Base-by-base conservation (phyloP, 37 sponge, comb jelly and placozoan genomes). In the Halichondria panicea region DNA sequence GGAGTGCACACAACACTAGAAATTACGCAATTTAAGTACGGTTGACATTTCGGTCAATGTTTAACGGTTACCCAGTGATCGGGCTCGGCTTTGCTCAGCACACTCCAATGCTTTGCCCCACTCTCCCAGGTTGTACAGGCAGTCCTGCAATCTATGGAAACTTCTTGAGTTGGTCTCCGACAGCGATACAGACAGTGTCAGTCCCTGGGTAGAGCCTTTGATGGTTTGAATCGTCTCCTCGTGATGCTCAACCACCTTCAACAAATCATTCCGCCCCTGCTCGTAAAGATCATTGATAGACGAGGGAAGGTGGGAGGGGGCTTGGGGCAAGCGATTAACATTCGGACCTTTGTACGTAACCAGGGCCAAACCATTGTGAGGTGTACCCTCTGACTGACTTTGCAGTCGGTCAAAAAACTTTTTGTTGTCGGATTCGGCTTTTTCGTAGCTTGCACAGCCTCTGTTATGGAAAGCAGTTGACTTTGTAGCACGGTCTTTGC, bases 381-480 rank as follows among this genome's bases (percentile, higher is more conserved):
- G 12, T 34, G 50, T 2, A 0, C 21, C 19, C 19, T 34, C 58
- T 5, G 21, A 24, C 2, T 66, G 22, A 43, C 63, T 27, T 3
- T 11, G 28, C 3, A 22, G 39, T n/a, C 19, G 15, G 24, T 27
- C 54, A 0, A 43, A 18, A 5, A 50, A 61, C 31, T 61, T 57
- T 31, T 55, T 41, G 70, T 70, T 75, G 9, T 70, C 63, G 0
- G 7, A 50, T 50, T 84, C 84, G 6, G 71, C 79, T 63, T 64
- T 70, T 56, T 88, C 88, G 60, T 71, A 81, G 38, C 59, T 7
- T 27, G 83, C 83, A 72, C 88, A 88, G 24, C 88, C 92, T 70
- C 92, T 57, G 44, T 91, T 91, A 70, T 91, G 92, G 48, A 76
- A 48, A 0, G 88, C 92, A 27, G 87, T 81, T 43, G 58, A 55